Evolutionary conservation across 2,888 invertebrate species (phyloP).

Genomic region (Oscheius sp.): DNA sequence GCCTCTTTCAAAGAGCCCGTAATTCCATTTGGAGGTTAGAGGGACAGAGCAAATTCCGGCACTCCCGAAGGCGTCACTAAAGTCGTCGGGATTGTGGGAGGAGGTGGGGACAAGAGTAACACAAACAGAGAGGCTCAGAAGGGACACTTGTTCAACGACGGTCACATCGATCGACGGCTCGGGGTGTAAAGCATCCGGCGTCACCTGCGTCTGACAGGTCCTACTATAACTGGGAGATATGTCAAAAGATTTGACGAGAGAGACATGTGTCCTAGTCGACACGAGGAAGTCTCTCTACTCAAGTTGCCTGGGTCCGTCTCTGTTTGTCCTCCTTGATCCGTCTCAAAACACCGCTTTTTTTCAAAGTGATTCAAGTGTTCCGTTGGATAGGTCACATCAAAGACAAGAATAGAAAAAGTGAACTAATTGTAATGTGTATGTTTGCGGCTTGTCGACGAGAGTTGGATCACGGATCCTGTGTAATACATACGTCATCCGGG

Average conservation of each 20-base stretch:
- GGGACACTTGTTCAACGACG: constrained; percentile 36
- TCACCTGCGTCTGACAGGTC: constrained; percentile 31
- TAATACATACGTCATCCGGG: constrained; percentile 23
- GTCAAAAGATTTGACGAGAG: not conserved
- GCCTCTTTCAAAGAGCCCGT: constrained; percentile 38
- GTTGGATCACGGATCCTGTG: constrained; percentile 6
- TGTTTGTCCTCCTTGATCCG: constrained; percentile 2
- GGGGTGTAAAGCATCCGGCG: constrained; percentile 29
- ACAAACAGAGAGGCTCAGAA: constrained; percentile 34
- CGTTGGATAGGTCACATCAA: constrained; percentile 5
- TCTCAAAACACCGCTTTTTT: not conserved
- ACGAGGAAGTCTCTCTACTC: not conserved
- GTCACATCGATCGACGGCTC: constrained; percentile 31
- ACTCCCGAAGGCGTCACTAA: constrained; percentile 29
- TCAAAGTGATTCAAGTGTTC: not conserved
- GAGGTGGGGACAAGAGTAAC: constrained; percentile 29
- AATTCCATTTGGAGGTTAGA: constrained; percentile 41
- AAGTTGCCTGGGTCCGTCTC: not conserved
- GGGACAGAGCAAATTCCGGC: constrained; percentile 21
- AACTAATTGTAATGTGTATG: constrained; percentile 22
- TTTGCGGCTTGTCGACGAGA: constrained; percentile 20
- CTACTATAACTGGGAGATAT: not conserved
- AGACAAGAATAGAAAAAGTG: not conserved
- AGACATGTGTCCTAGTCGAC: not conserved
- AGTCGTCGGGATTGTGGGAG: constrained; percentile 22